Percentiles rank a stretch among this genome's conserved stretches.
phyloP scores from a whole-genome alignment of 2,113 vertebrate genomes.

The Pandion haliaetus region DNA sequence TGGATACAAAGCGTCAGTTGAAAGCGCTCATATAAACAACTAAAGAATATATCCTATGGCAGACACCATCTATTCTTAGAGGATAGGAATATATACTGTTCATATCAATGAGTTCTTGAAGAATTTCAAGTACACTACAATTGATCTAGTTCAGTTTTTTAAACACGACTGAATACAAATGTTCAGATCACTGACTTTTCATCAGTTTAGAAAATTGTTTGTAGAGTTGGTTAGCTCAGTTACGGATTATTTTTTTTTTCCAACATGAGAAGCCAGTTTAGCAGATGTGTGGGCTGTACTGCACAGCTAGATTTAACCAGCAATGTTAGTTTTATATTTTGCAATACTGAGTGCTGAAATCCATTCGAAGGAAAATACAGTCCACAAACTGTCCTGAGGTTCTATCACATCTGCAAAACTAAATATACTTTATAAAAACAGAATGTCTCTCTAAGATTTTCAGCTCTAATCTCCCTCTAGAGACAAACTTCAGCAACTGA shows the following conservation, averaged over 20 bases:
- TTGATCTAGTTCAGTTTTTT: background rate
- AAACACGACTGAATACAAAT: background rate
- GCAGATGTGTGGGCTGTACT: background rate
- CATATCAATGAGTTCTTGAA: background rate
- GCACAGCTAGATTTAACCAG: background rate
- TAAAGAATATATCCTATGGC: background rate
- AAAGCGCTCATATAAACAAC: background rate
- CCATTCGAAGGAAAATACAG: background rate
- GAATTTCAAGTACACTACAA: background rate
- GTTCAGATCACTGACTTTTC: background rate
- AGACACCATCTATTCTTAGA: background rate
- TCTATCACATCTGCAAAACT: background rate
- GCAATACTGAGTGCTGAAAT: background rate
- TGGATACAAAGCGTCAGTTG: background rate
- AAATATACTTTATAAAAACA: background rate
- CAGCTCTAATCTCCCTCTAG: constrained; percentile 39
- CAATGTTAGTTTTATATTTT: background rate
- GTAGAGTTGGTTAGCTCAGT: background rate
- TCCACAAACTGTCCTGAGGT: background rate
- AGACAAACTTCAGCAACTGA: constrained; percentile 23
- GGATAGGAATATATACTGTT: background rate
- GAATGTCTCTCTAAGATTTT: background rate
- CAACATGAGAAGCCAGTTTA: background rate
- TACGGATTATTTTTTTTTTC: background rate
- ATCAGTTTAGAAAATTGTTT: background rate